Conservation (phyloP, 2,113 vertebrate genomes). For the Psittacus erithacus region DNA sequence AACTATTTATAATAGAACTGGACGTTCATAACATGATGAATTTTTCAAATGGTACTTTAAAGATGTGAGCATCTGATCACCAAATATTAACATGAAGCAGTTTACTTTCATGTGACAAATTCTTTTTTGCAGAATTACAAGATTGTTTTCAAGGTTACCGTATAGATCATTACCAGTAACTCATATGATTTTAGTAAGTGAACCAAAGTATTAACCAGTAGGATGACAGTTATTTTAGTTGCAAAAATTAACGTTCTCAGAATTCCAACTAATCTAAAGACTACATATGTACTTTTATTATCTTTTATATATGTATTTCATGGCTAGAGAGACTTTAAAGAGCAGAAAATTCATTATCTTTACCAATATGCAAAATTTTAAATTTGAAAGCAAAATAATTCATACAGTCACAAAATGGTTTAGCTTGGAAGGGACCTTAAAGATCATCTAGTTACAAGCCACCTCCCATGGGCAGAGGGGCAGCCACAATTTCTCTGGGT, state of each 20-base stretch:
- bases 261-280: background rate
- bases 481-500: background rate
- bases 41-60: background rate
- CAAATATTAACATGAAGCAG: background rate
- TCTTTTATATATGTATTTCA: background rate
- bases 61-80: background rate
- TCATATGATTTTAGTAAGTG: background rate
- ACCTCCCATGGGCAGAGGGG: background rate
- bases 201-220: background rate
- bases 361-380: background rate
- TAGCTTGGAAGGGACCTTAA: background rate
- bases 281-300: background rate
- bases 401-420: background rate
- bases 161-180: background rate
- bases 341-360: background rate
- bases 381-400: background rate
- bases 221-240: background rate
- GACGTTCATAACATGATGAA: background rate
- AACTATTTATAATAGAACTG: background rate
- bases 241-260: background rate
- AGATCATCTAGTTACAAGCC: background rate
- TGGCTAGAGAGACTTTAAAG: background rate
- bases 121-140: background rate
- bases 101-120: background rate
- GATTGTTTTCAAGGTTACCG: background rate